Evolutionary conservation across 2,797 vertebrate species (phyloP).

Genomic region (Peromyscus attwateri): DNA sequence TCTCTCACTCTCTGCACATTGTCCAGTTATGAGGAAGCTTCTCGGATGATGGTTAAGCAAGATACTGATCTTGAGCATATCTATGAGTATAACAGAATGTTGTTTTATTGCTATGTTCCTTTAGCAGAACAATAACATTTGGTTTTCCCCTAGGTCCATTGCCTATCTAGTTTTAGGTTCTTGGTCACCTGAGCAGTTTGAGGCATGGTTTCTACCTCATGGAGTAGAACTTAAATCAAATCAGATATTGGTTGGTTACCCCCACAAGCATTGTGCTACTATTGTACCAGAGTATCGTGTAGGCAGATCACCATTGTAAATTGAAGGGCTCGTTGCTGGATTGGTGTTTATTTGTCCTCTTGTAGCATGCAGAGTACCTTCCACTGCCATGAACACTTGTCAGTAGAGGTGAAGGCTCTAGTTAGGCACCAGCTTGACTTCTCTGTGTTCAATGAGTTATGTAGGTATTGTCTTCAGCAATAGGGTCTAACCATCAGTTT

Average conservation of each 20-base stretch:
- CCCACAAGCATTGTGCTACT: background rate
- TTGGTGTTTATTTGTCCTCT: background rate
- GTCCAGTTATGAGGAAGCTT: background rate
- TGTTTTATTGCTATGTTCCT: background rate
- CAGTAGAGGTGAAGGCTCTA: background rate
- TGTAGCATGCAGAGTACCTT: background rate
- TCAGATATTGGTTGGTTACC: background rate
- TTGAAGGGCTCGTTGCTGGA: background rate
- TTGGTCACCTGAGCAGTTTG: background rate
- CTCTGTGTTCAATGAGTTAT: background rate
- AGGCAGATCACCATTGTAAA: background rate
- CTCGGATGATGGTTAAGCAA: background rate
- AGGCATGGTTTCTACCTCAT: background rate
- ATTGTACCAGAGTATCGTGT: background rate
- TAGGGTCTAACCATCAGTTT: background rate
- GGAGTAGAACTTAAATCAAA: background rate
- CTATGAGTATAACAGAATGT: background rate
- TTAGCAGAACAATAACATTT: background rate
- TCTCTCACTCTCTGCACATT: background rate
- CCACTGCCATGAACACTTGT: background rate
- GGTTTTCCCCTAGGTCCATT: background rate
- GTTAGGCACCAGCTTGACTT: background rate
- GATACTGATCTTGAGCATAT: too few relatives aligned
- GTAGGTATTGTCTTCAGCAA: background rate
- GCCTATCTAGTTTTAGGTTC: background rate